A percentile compares a stretch with the other conserved stretches of the same genome.
These are phyloP conservation scores for Planiliza haematocheilus DNA, from an alignment of 2,113 vertebrate genomes.

Conservation along the genomic window DNA sequence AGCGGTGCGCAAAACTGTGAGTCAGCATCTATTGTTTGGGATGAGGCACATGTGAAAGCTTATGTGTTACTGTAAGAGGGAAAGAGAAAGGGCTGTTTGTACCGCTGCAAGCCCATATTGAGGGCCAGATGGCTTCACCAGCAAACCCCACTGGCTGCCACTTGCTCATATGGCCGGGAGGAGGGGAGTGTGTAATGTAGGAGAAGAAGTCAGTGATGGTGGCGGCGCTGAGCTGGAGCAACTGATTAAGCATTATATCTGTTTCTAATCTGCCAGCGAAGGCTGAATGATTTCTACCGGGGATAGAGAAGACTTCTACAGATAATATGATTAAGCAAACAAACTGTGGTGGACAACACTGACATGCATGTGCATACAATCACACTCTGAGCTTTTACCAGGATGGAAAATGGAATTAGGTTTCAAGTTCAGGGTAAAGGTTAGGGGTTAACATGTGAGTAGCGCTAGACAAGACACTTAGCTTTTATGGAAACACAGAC, in stretches of 20 bases:
- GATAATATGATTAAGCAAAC: neutral
- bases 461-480: conserved; percentile 39
- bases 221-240: conserved; percentile 39
- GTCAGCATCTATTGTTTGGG: conserved; percentile 16
- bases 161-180: conserved; percentile 39
- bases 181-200: conserved; percentile 32
- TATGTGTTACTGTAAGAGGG: conserved; percentile 29
- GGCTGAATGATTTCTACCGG: conserved; percentile 40
- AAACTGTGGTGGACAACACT: conserved; percentile 3
- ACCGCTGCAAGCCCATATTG: conserved; percentile 66
- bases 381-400: conserved; percentile 14
- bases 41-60: conserved; percentile 27
- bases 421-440: conserved; percentile 55
- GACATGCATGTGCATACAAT: conserved; percentile 1
- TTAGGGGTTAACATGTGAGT: conserved; percentile 46
- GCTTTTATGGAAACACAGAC: conserved; percentile 16
- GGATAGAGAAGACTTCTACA: conserved; percentile 21
- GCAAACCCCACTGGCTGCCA: conserved; percentile 60
- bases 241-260: conserved; percentile 71
- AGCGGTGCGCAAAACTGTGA: neutral
- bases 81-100: conserved; percentile 43
- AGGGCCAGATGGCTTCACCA: conserved; percentile 78
- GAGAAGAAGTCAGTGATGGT: conserved; percentile 27
- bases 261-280: conserved; percentile 63
- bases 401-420: conserved; percentile 36